phyloP scores from a whole-genome alignment of 2,113 vertebrate species.

The Glaucidium brasilianum region DNA sequence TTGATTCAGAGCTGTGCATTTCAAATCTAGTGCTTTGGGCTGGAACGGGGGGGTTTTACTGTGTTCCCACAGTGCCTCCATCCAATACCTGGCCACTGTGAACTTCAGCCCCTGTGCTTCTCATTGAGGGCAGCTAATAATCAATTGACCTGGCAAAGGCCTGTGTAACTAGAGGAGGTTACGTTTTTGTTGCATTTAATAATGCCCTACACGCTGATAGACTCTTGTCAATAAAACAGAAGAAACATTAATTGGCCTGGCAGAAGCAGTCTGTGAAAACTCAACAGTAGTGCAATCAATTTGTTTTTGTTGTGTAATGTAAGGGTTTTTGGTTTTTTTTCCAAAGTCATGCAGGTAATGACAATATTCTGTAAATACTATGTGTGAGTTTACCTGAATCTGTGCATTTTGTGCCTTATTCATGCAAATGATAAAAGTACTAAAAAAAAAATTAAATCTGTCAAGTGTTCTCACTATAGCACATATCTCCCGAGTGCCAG shows the following conservation, averaged over 20 bases:
- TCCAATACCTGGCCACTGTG: slow-evolving; percentile 71
- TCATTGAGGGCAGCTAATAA: slow-evolving; percentile 47
- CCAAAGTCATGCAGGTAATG: slow-evolving; percentile 94
- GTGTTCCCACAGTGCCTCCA: slow-evolving; percentile 56
- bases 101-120: slow-evolving; percentile 51
- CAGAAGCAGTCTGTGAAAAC: slow-evolving; percentile 63
- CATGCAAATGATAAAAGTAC: slow-evolving; percentile 84
- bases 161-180: slow-evolving; percentile 10
- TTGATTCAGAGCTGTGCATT: slow-evolving; percentile 70
- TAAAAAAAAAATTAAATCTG: slow-evolving; percentile 62
- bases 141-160: slow-evolving; percentile 6
- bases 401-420: slow-evolving; percentile 99
- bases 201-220: slow-evolving; percentile 15
- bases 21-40: slow-evolving; percentile 35
- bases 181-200: slow-evolving; percentile 45
- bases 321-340: slow-evolving; percentile 77
- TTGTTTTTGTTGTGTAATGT: slow-evolving; percentile 72
- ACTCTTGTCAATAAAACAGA: slow-evolving; percentile 47
- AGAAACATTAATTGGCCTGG: slow-evolving; percentile 56
- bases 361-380: slow-evolving; percentile 91
- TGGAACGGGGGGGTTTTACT: slow-evolving; percentile 47
- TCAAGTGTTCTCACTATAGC: slow-evolving; percentile 81
- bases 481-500: slow-evolving; percentile 73
- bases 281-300: slow-evolving; percentile 82
- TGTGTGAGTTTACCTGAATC: slow-evolving; percentile 94